Conservation (phyloP, 2,113 vertebrate species). For the Collichthys lucidus region DNA sequence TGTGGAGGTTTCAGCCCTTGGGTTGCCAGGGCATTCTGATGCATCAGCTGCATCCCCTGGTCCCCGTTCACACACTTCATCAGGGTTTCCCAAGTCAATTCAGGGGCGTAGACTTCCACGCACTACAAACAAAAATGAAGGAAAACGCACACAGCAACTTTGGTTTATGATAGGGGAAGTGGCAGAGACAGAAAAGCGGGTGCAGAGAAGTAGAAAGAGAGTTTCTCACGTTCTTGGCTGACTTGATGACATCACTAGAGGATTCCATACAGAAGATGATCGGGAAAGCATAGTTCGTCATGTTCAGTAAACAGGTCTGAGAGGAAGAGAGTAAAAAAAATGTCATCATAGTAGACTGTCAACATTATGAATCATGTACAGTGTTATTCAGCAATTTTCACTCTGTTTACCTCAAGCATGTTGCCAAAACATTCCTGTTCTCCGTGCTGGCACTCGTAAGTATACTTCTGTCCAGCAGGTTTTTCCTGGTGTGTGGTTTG, state of each 20-base stretch:
- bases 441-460: slow-evolving; percentile 92
- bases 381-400: not conserved
- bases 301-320: slow-evolving; percentile 89
- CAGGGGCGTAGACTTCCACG: slow-evolving; percentile 72
- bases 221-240: slow-evolving; percentile 82
- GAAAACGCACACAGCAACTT: not conserved
- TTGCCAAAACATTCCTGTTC: slow-evolving; percentile 90
- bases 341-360: not conserved
- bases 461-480: slow-evolving; percentile 77
- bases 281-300: slow-evolving; percentile 31
- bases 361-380: not conserved
- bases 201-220: not conserved
- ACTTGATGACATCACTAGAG: slow-evolving; percentile 77
- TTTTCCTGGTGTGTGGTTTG: slow-evolving; percentile 85
- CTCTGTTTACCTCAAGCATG: slow-evolving; percentile 89
- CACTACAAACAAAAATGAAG: slow-evolving; percentile 82
- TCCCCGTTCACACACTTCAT: slow-evolving; percentile 85
- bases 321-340: not conserved
- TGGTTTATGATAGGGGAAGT: not conserved
- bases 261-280: slow-evolving; percentile 91
- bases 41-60: slow-evolving; percentile 88
- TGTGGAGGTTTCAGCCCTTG: slow-evolving; percentile 85
- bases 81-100: slow-evolving; percentile 65
- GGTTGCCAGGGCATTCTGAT: slow-evolving; percentile 88
- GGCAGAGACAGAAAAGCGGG: not conserved